Conservation (phyloP, 92 coral and sea anemone species). For the Umimayanthus chanpuru region DNA sequence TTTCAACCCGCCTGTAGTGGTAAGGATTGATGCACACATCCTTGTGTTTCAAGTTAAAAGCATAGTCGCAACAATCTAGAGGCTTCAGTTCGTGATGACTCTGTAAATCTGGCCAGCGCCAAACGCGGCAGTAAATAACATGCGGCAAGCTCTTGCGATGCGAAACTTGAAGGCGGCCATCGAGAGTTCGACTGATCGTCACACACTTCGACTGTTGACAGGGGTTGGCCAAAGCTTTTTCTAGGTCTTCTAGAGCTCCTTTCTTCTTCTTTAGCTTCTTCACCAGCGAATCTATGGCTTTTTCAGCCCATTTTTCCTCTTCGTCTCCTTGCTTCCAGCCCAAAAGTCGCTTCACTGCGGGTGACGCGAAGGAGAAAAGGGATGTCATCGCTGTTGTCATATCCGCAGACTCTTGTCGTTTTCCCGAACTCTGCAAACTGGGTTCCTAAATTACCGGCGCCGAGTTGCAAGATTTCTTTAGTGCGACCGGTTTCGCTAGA, state of each 20-base stretch:
- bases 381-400: conserved; percentile 44
- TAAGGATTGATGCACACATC: conserved; percentile 44
- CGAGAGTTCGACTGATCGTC: conserved; percentile 31
- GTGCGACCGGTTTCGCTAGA: conserved; percentile 13
- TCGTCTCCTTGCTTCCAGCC: conserved; percentile 45
- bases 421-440: neutral
- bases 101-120: conserved; percentile 47
- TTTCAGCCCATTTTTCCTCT: conserved; percentile 40
- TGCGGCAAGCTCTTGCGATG: conserved; percentile 45
- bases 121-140: conserved; percentile 39
- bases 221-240: conserved; percentile 32
- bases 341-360: conserved; percentile 34
- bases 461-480: conserved; percentile 1
- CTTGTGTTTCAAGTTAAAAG: conserved; percentile 40
- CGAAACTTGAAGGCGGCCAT: conserved; percentile 44
- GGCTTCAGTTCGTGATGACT: conserved; percentile 44
- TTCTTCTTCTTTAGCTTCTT: conserved; percentile 43
- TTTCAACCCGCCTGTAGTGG: conserved; percentile 45
- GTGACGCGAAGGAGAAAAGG: conserved; percentile 34
- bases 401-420: neutral
- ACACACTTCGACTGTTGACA: conserved; percentile 30
- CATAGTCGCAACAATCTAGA: conserved; percentile 35
- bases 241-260: conserved; percentile 42
- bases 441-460: conserved; percentile 9
- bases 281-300: conserved; percentile 33